phyloP scores from a whole-genome alignment of 1,140 invertebrate genomes.

The Elysia chlorotica region DNA sequence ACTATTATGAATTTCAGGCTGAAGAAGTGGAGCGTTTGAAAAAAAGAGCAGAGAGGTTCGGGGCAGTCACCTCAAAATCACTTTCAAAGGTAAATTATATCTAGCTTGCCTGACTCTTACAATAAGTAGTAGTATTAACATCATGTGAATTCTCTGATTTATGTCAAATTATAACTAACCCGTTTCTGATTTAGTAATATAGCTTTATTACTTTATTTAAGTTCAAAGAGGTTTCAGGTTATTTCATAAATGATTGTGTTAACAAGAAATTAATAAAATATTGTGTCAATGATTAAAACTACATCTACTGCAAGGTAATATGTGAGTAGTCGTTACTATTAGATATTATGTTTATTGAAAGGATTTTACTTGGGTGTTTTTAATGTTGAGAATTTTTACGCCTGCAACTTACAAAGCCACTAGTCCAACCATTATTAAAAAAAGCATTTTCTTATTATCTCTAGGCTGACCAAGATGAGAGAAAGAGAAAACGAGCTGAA shows the following conservation, averaged over 20 bases:
- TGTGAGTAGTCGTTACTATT: too few relatives aligned
- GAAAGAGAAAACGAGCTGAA: conserved; percentile 20
- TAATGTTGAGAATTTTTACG: background rate
- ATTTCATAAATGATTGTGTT: background rate
- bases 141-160: background rate
- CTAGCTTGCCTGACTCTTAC: too few relatives aligned
- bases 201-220: background rate
- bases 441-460: background rate
- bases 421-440: background rate
- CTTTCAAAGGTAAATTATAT: conserved; percentile 1
- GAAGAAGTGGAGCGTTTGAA: conserved; percentile 3
- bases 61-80: conserved; percentile 5
- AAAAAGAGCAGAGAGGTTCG: conserved; percentile 21
- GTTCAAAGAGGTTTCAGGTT: background rate
- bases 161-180: background rate
- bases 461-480: conserved; percentile 11
- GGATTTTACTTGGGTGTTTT: background rate
- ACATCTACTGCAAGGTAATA: background rate
- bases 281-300: background rate
- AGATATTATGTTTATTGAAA: background rate
- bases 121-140: background rate
- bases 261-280: background rate
- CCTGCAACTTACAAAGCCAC: background rate
- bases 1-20: background rate
- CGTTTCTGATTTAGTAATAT: background rate